Evolutionary conservation across 1,140 invertebrate genomes (phyloP).

Genomic region (Geopemphigus sp.): DNA sequence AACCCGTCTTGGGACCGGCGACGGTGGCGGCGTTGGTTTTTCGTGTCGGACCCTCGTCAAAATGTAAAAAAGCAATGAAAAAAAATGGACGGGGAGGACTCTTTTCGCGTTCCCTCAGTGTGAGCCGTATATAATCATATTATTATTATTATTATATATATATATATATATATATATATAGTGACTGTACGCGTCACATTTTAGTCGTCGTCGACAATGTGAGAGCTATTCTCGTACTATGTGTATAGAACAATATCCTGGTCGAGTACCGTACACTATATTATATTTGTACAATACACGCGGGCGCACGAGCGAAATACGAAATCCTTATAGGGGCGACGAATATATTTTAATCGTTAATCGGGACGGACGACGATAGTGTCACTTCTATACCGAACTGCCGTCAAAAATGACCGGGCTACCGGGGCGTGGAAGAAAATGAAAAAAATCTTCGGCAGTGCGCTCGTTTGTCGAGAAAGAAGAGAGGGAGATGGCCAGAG

Average conservation of each 20-base stretch:
- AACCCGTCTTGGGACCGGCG: neutral
- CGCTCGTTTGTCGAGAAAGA: neutral
- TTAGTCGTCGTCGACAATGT: neutral
- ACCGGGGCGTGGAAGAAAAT: neutral
- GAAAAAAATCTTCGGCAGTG: neutral
- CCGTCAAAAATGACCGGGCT: conserved; percentile 6
- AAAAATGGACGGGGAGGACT: conserved; percentile 24
- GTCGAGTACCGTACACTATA: conserved; percentile 1
- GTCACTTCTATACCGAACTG: neutral
- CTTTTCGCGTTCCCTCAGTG: conserved; percentile 15
- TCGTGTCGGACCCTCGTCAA: conserved; percentile 45
- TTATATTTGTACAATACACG: neutral
- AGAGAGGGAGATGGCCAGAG: neutral
- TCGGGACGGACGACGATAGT: conserved; percentile 29
- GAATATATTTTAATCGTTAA: conserved; percentile 28
- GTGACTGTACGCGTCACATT: neutral
- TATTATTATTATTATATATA: too few species aligned
- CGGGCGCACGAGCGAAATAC: too few species aligned
- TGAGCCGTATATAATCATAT: neutral
- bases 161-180: conserved; percentile 1
- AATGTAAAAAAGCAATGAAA: neutral
- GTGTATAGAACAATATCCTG: conserved; percentile 8
- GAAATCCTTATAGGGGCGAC: too few species aligned
- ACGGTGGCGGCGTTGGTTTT: neutral
- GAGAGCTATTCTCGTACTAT: too few species aligned